Conservation (phyloP, 2,797 vertebrate genomes). For the Phylloscopus collybita region DNA sequence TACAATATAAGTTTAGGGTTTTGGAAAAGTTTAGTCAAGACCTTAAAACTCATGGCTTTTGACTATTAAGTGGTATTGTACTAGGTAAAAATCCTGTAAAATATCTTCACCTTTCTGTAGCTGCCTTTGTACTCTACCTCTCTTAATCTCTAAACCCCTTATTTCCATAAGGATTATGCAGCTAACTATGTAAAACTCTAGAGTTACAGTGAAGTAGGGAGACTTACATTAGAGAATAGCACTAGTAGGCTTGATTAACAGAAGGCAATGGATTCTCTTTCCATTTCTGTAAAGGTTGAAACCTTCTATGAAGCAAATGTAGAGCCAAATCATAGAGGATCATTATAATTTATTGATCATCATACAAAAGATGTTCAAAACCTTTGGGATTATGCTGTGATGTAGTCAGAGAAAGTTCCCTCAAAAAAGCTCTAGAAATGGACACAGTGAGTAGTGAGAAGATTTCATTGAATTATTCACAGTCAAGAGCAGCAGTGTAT, state of each 20-base stretch:
- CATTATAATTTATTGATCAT: not conserved
- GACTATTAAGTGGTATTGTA: not conserved
- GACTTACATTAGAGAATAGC: not conserved
- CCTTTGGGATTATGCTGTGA: not conserved
- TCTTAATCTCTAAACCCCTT: not conserved
- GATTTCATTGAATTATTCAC: not conserved
- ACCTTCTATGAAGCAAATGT: not conserved
- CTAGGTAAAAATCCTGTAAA: not conserved
- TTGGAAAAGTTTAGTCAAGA: not conserved
- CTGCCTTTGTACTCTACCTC: not conserved
- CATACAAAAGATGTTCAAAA: not conserved
- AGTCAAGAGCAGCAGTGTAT: not conserved
- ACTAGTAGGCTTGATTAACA: not conserved
- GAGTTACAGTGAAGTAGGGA: not conserved
- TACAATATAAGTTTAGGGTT: rapidly evolving
- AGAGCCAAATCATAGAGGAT: not conserved
- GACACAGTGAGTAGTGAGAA: not conserved
- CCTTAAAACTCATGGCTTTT: not conserved
- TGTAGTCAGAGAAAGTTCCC: not conserved
- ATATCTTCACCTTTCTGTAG: not conserved
- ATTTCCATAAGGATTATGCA: not conserved
- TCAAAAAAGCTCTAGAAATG: not conserved
- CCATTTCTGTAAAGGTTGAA: not conserved
- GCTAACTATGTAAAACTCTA: not conserved
- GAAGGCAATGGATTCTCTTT: not conserved